A percentile compares a stretch with the other conserved stretches of the same genome.
Evolutionary conservation across 2,113 vertebrate species (phyloP).

Genomic region (Lepisosteus osseus): DNA sequence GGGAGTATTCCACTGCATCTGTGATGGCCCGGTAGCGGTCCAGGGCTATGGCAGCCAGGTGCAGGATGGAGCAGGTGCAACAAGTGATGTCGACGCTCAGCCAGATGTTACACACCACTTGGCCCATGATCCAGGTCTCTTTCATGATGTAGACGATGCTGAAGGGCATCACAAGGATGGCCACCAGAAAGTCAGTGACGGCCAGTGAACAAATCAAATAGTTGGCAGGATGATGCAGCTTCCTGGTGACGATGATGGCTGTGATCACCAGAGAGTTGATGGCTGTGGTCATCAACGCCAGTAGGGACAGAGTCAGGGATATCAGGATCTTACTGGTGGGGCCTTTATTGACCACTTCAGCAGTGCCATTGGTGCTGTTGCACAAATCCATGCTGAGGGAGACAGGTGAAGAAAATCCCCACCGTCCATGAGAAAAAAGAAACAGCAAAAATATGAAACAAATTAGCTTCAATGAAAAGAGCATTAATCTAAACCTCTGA

Average conservation of each 20-base stretch:
- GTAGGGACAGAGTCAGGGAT: conserved; percentile 79
- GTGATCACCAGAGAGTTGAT: conserved; percentile 97
- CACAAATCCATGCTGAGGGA: conserved; percentile 80
- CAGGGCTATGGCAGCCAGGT: conserved; percentile 89
- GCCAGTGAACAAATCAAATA: conserved; percentile 96
- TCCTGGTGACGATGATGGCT: conserved; percentile 91
- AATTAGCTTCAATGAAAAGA: not conserved
- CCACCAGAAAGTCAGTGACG: conserved; percentile 93
- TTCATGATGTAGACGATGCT: conserved; percentile 92
- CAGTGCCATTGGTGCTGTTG: conserved; percentile 78
- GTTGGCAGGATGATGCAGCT: conserved; percentile 95
- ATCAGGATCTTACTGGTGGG: conserved; percentile 81
- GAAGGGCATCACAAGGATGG: conserved; percentile 96
- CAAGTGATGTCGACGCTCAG: conserved; percentile 91
- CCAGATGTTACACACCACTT: conserved; percentile 89
- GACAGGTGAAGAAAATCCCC: conserved; percentile 12
- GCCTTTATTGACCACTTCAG: conserved; percentile 62
- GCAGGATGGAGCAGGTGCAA: conserved; percentile 94
- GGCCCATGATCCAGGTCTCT: conserved; percentile 91
- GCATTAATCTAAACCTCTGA: not conserved
- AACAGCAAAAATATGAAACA: not conserved
- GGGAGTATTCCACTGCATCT: conserved; percentile 88
- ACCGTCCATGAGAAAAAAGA: not conserved
- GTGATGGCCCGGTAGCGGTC: conserved; percentile 94
- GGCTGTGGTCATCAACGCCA: conserved; percentile 85